Percentiles rank a stretch among this genome's conserved stretches.
Conservation (phyloP, 1,140 invertebrate genomes). For the Stratiolaelaps scimitus region DNA sequence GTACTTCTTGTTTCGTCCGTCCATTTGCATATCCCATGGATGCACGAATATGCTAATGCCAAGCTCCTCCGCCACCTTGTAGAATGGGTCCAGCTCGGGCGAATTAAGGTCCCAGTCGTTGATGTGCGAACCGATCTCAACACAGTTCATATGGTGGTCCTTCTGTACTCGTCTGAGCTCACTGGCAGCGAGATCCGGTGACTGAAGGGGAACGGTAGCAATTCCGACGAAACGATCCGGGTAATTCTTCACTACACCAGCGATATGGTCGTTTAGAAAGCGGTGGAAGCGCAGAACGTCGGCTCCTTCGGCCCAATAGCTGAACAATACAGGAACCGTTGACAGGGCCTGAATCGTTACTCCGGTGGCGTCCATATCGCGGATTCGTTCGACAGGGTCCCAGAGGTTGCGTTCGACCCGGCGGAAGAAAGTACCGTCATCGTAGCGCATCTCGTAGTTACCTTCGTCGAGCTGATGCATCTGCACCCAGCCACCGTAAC, state of each 20-base stretch:
- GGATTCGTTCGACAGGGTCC: slow-evolving; percentile 42
- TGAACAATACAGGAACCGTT: slow-evolving; percentile 56
- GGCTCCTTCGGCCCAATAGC: slow-evolving; percentile 51
- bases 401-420: slow-evolving; percentile 49
- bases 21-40: slow-evolving; percentile 51
- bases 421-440: slow-evolving; percentile 48
- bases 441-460: slow-evolving; percentile 46
- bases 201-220: slow-evolving; percentile 51
- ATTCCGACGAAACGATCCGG: slow-evolving; percentile 48
- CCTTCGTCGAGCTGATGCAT: slow-evolving; percentile 42
- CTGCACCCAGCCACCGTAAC: slow-evolving; percentile 49
- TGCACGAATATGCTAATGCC: slow-evolving; percentile 48
- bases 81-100: slow-evolving; percentile 46
- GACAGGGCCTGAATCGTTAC: slow-evolving; percentile 50
- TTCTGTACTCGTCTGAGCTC: slow-evolving; percentile 46
- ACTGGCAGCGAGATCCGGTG: slow-evolving; percentile 46
- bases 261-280: slow-evolving; percentile 49
- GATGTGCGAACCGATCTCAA: slow-evolving; percentile 52
- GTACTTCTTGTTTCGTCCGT: slow-evolving; percentile 47
- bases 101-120: slow-evolving; percentile 52
- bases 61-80: slow-evolving; percentile 48
- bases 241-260: slow-evolving; percentile 42
- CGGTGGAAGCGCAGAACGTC: slow-evolving; percentile 46
- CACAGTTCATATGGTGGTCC: slow-evolving; percentile 46
- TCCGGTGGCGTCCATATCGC: slow-evolving; percentile 46